Base-by-base conservation (phyloP, 2,888 invertebrate species). In the Colostygia pectinataria region DNA sequence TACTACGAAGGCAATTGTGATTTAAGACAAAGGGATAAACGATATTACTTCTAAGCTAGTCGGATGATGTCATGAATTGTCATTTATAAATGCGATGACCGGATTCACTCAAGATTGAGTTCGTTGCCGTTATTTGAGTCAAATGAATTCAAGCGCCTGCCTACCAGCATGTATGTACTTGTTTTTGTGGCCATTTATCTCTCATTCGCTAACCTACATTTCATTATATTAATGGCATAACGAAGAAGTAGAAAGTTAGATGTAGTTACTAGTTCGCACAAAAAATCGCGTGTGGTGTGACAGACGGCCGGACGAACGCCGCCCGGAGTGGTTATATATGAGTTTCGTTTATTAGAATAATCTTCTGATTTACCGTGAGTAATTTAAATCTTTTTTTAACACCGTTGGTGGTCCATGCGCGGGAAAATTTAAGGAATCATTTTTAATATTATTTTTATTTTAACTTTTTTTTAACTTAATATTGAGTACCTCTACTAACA, bases 51-150 rank as follows among this genome's bases (percentile, higher is more conserved):
- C 10, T 13, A n/a, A 24, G 36, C 28, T 23, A 14, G 23, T 43
- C 20, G 13, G 38, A 50, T 57, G 57, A 55, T 47, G 44, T 57
- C 54, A 57, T 48, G 14, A 31, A 14, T 14, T 31, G n/a, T 14
- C 8, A 0, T 18, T 29, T 13, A 29, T n/a, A 31, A 20, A 20
- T 36, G 14, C 20, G 41, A 51, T 45, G 47, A 38, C 29, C 23
- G 41, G 42, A 14, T 34, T 28, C 40, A 37, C 8, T 18, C 32
- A 44, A 41, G 46, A 55, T 33, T 29, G 47, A 42, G 45, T 37
- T 41, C n/a, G n/a, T n/a, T n/a, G 37, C 49, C 55, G 48, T 56
- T 44, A 40, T 45, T 14, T 15, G 45, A 32, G 45, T 45, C 33
- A 10, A 43, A 49, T 32, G 8, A 49, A 31, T 32, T 44, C 39